These are phyloP conservation scores for Erpornis zantholeuca DNA, from an alignment of 2,113 vertebrate genomes.

Conservation along the genomic window DNA sequence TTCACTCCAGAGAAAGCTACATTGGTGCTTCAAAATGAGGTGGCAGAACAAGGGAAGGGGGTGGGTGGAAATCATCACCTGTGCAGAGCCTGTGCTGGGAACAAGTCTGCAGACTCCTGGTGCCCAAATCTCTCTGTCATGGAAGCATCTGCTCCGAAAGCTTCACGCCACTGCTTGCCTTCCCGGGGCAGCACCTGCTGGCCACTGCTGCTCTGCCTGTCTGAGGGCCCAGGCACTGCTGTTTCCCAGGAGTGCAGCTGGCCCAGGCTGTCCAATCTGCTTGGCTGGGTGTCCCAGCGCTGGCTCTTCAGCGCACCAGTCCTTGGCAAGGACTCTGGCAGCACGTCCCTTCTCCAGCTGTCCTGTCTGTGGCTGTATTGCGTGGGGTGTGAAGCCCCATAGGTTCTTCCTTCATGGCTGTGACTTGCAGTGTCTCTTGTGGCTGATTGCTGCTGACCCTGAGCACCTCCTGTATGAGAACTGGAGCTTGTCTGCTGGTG, in stretches of 20 bases:
- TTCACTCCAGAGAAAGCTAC: background rate
- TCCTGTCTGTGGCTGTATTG: background rate
- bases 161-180: background rate
- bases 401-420: conserved; percentile 6
- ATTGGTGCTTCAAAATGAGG: background rate
- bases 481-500: background rate
- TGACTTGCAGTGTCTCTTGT: background rate
- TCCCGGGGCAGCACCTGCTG: background rate
- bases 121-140: background rate
- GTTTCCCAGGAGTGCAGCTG: background rate
- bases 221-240: background rate
- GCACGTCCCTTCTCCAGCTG: background rate
- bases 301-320: background rate
- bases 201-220: background rate
- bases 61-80: conserved; percentile 13
- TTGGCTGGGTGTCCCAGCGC: background rate
- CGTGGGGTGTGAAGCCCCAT: background rate
- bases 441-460: background rate
- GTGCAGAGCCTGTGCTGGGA: background rate
- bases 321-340: background rate
- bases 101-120: background rate
- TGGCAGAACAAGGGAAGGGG: background rate
- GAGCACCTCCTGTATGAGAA: background rate
- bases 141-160: background rate
- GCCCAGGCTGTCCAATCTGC: background rate